phyloP scores from a whole-genome alignment of 1,140 invertebrate genomes.

The Anastrepha ludens region DNA sequence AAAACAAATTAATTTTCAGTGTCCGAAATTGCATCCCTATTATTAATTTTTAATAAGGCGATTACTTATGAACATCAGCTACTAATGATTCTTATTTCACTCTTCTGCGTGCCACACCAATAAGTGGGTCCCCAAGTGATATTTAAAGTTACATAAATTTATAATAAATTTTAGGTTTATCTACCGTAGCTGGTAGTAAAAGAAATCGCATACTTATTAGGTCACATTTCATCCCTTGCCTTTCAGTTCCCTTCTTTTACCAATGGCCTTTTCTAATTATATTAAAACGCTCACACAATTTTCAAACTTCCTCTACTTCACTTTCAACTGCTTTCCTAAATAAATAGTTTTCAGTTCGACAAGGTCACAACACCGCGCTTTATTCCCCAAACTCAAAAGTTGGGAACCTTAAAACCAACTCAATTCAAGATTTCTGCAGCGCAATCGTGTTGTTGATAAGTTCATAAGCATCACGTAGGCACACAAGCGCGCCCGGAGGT shows the following conservation, averaged over 20 bases:
- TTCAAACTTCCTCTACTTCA: not conserved
- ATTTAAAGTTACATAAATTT: too few species aligned
- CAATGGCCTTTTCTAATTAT: not conserved
- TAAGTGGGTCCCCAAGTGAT: too few species aligned
- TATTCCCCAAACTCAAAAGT: not conserved
- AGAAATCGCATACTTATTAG: too few species aligned
- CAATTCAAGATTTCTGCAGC: not conserved
- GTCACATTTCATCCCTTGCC: not conserved
- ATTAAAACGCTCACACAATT: not conserved
- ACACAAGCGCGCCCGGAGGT: not conserved
- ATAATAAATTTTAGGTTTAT: too few species aligned
- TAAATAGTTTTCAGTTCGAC: not conserved
- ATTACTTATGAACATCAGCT: too few species aligned
- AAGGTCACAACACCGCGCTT: not conserved
- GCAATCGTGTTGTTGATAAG: not conserved
- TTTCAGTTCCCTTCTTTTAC: not conserved
- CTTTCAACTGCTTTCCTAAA: not conserved
- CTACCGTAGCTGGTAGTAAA: too few species aligned
- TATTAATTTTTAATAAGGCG: too few species aligned
- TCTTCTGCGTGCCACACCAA: too few species aligned
- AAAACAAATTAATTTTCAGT: too few species aligned
- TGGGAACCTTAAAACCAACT: not conserved
- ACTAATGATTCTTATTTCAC: too few species aligned
- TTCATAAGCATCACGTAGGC: slow-evolving; percentile 42
- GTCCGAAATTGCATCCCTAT: too few species aligned